Percentiles rank a stretch among this genome's conserved stretches.
phyloP scores from a whole-genome alignment of 2,113 vertebrate genomes.

The Picathartes gymnocephalus region DNA sequence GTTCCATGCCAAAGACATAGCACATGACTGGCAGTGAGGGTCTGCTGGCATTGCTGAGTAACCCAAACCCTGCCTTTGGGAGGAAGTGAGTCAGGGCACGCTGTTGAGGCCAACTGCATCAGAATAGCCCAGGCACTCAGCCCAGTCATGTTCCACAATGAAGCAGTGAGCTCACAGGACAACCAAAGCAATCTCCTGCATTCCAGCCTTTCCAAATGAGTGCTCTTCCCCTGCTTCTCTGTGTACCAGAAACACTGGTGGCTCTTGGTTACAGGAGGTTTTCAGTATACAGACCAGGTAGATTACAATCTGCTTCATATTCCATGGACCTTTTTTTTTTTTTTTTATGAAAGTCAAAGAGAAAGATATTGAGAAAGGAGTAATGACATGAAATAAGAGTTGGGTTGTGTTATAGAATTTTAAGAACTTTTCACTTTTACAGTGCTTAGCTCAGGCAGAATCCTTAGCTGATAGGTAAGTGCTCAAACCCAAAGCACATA shows the following conservation, averaged over 20 bases:
- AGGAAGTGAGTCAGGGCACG: slow-evolving; percentile 33
- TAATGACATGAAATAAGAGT: not conserved
- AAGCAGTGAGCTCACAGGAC: not conserved
- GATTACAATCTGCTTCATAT: not conserved
- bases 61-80: not conserved
- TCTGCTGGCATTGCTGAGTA: not conserved
- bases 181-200: not conserved
- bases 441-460: not conserved
- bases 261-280: not conserved
- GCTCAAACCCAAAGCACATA: not conserved
- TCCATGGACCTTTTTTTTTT: not conserved
- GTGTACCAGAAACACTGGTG: not conserved
- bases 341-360: not conserved
- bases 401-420: not conserved
- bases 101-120: not conserved
- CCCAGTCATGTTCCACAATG: not conserved
- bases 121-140: not conserved
- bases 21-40: not conserved
- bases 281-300: not conserved
- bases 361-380: not conserved
- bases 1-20: not conserved
- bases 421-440: not conserved
- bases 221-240: not conserved
- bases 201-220: not conserved
- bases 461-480: not conserved